Base-by-base conservation (phyloP, 2,113 vertebrate genomes). In the Sinosuthora webbiana region DNA sequence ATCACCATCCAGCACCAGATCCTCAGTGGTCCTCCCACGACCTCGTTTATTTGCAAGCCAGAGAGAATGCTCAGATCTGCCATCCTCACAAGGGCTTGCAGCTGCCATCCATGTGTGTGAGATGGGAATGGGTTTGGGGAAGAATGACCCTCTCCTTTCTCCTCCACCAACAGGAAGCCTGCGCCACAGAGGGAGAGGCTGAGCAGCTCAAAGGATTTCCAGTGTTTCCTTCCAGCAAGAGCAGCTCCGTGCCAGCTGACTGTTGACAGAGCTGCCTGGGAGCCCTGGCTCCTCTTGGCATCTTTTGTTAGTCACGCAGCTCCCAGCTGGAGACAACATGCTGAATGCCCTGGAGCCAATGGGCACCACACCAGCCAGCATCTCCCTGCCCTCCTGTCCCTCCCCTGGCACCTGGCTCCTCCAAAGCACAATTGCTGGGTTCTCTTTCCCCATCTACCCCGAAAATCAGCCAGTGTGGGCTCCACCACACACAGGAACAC, bases 401-500 rank as follows among this genome's bases (percentile, higher is more conserved):
- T 73, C 18, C 20, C 15, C 37, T 20, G 60, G 50, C 75, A 60
- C 24, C 50, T 5, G 2, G 49, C 41, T 78, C 50, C 59, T 78
- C 74, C 1, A 20, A 39, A 64, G 13, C 8, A 6, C 59, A 47
- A 30, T 20, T 28, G 2, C n/a, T 0, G 0, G 6, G 20, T 49
- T 50, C 53, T 33, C 27, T 35, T 55, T 53, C 11, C 31, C 19
- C 7, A 6, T 17, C 37, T 53, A 49, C 15, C 31, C 42, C 0
- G 0, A 60, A 37, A 60, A 76, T 24, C 50, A 82, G 57, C 9
- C 39, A 20, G 15, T 2, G 22, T 45, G 63, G 67, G 25, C 25
- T 47, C n/a, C 18, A 50, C 22, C 22, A 8, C 1, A 8, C 1
- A 53, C 0, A 4, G 67, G 42, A 82, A 56, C 0, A 4, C 1